Percentiles rank a stretch among this genome's conserved stretches.
These are phyloP conservation scores for Bursaphelenchus okinawaensis DNA, from an alignment of 2,888 invertebrate species.

Conservation along the genomic window DNA sequence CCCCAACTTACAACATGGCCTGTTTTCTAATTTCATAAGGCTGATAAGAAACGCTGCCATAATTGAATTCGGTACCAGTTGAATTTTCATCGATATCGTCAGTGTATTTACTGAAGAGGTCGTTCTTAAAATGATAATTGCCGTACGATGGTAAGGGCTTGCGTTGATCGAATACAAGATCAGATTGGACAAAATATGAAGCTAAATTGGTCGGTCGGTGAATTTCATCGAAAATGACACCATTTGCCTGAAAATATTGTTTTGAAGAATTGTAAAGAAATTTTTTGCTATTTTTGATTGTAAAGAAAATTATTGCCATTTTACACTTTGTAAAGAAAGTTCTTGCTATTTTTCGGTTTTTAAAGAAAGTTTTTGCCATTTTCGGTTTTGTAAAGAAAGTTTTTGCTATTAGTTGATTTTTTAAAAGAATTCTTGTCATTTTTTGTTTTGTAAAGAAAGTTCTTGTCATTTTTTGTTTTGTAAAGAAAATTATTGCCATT, in stretches of 20 bases:
- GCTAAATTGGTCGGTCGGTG: neutral
- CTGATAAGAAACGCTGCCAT: neutral
- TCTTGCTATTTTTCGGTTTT: too few relatives aligned
- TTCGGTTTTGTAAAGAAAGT: slow-evolving; percentile 25
- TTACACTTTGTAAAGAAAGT: slow-evolving; percentile 22
- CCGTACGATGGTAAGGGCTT: slow-evolving; percentile 21
- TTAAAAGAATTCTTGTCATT: slow-evolving; percentile 7
- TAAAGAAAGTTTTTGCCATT: slow-evolving; percentile 3
- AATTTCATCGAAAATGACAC: slow-evolving; percentile 9
- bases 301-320: slow-evolving; percentile 4
- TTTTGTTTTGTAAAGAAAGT: slow-evolving; percentile 22
- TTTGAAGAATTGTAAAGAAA: neutral
- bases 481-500: slow-evolving; percentile 4
- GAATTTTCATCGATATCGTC: neutral
- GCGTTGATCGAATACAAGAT: slow-evolving; percentile 18
- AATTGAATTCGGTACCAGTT: slow-evolving; percentile 2
- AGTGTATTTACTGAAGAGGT: neutral
- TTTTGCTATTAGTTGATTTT: too few relatives aligned
- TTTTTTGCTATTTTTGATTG: too few relatives aligned
- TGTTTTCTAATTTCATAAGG: slow-evolving; percentile 9
- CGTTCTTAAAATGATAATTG: neutral
- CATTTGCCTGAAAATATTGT: slow-evolving; percentile 21
- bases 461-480: too few relatives aligned
- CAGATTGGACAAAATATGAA: slow-evolving; percentile 4
- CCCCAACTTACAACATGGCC: neutral